Percentiles rank a stretch among this genome's conserved stretches.
These are phyloP conservation scores for Serilophus lunatus DNA, from an alignment of 2,113 vertebrate genomes.

Conservation along the genomic window DNA sequence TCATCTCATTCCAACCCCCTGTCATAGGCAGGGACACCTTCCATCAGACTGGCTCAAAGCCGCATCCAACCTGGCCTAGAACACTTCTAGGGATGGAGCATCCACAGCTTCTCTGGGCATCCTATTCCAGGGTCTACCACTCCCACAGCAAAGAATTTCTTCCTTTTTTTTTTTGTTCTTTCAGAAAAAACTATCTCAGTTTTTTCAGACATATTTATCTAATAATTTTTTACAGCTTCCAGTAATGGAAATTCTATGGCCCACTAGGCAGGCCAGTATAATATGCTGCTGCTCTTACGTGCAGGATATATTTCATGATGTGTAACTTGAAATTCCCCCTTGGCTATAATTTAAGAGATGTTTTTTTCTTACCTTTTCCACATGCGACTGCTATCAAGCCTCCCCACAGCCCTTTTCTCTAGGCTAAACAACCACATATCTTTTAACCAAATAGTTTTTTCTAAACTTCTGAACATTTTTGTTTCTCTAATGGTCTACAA, in stretches of 20 bases:
- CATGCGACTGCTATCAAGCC: neutral
- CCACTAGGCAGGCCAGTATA: neutral
- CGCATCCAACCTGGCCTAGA: neutral
- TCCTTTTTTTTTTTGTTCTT: no score
- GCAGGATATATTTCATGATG: neutral
- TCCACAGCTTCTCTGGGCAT: neutral
- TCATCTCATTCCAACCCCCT: neutral
- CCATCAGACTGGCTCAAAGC: neutral
- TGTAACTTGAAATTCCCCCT: neutral
- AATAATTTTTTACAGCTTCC: neutral
- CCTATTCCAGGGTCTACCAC: neutral
- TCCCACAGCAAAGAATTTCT: neutral
- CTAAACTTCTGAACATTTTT: neutral
- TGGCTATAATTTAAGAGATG: neutral
- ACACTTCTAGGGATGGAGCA: neutral
- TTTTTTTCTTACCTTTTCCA: neutral
- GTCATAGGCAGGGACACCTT: neutral
- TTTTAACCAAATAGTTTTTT: neutral
- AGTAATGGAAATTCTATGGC: neutral
- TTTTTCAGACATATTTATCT: neutral
- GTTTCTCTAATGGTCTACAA: neutral
- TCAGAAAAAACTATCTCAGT: no score
- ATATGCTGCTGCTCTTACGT: neutral
- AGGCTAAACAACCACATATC: neutral
- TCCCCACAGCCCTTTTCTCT: neutral